Base-by-base conservation (phyloP, 2,797 vertebrate species). In the Micrastur ruficollis region DNA sequence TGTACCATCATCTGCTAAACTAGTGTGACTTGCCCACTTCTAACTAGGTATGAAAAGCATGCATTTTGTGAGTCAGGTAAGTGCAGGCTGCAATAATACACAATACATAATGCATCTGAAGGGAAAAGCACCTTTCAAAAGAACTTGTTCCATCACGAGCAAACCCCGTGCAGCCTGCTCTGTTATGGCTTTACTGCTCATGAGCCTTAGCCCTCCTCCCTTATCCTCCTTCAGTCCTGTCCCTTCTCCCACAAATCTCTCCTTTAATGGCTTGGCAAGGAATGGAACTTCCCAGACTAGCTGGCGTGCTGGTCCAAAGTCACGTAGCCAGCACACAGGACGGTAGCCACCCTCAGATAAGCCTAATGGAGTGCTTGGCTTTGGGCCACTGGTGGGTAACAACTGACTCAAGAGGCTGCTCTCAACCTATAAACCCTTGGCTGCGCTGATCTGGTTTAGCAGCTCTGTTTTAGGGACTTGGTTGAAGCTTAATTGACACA, bases 91-190 rank as follows among this genome's bases (percentile, higher is more conserved):
- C 62, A 74, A 4, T 62, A 62, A 36, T 16, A 25, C 7, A 14
- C 34, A 1, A 0, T 31, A 26, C 14, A 2, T 11, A 63, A 32
- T 0, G 1, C 10, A 31, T 40, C 72, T 63, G 56, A 78, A 80
- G 66, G n/a, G 31, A 80, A n/a, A 44, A 87, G 11, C 26, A 23
- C 26, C 38, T 90, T 91, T 62, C 34, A 21, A 8, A 92, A 56
- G 16, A 34, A 14, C 25, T 36, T 1, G 7, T 55, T 90, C 44
- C 40, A 2, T 84, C 44, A 12, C 0, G 0, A 67, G 47, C 47
- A 88, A 73, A 71, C 18, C 26, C 17, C 6, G 6, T 6, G 14
- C 4, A 50, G 31, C 46, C 49, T 83, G 31, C 47, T 61, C 14
- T 82, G 3, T 63, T 32, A 1, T 42, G 49, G 53, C 63, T 90